Conservation (phyloP, 2,113 vertebrate species). For the Nothocercus julius region DNA sequence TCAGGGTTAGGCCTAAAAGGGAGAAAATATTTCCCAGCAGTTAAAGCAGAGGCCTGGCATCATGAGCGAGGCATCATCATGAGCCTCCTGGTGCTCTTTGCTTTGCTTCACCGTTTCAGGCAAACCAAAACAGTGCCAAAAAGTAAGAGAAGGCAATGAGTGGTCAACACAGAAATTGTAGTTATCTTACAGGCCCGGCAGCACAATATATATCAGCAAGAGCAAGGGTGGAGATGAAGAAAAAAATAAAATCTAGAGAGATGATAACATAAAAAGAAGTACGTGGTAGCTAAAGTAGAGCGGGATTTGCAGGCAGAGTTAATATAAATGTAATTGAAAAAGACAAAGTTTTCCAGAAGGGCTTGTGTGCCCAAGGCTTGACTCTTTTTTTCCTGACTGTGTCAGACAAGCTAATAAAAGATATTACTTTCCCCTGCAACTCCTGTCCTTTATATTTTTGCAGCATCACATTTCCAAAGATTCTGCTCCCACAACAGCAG, state of each 20-base stretch:
- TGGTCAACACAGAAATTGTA: background rate
- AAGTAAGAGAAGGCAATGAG: background rate
- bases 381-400: conserved; percentile 26
- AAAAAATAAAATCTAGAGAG: background rate
- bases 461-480: conserved; percentile 45
- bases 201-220: background rate
- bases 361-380: conserved; percentile 46
- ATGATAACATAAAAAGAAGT: accelerated
- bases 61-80: background rate
- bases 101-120: background rate
- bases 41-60: background rate
- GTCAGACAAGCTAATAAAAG: conserved; percentile 51
- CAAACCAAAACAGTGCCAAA: background rate
- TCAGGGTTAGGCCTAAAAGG: background rate
- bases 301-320: background rate
- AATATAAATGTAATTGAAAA: conserved; percentile 19
- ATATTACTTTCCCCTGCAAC: conserved; percentile 51
- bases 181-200: background rate
- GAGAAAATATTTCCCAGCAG: background rate
- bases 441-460: conserved; percentile 56
- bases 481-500: background rate
- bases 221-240: background rate
- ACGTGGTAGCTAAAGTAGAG: background rate
- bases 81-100: background rate
- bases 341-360: conserved; percentile 28